Base-by-base conservation (phyloP, 2,797 vertebrate genomes). In the Poecile montanus region DNA sequence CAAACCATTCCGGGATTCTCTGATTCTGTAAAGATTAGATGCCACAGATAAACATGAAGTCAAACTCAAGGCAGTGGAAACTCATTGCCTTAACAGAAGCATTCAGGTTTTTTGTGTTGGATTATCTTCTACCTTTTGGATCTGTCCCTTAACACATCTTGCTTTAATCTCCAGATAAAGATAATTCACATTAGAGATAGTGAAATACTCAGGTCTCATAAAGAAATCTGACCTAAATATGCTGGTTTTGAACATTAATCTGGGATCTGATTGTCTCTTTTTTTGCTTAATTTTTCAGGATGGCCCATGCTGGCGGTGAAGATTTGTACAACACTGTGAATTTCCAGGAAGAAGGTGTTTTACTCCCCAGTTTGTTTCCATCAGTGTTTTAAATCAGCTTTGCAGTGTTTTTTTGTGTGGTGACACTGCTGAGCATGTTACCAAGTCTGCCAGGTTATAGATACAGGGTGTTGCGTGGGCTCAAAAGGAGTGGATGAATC, bases 271-370 rank as follows among this genome's bases (percentile, higher is more conserved):
- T 17, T 53, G 21, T 42, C 50, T 76, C 44, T 44, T 40, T 40
- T 40, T 40, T 72, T 58, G 7, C 34, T 73, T 81, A 53, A 57
- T 73, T 85, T 93, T 94, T 36, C 88, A 97, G 96, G 45, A 79
- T 70, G 84, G n/a, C 18, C 42, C 2, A 0, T 19, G n/a, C 38
- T 68, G 60, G 8, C 36, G 83, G 51, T 0, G 67, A 85, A 61
- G 66, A 29, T 42, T 53, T 77, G 36, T 29, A 81, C 20, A 53
- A n/a, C 88, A 19, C 11, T 0, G 17, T 32, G 54, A 12, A 53
- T 68, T 75, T 75, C n/a, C 42, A 71, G 51, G 68, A 85, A 81
- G 77, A 94, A 95, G 96, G 97, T 97, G 54, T 13, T 87, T 74
- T 57, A 15, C 54, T 88, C 40, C 42, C 42, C 36, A 78, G 10